Percentiles rank a stretch among this genome's conserved stretches.
These are phyloP conservation scores for Anabas testudineus DNA, from an alignment of 2,797 vertebrate species.

Conservation along the genomic window DNA sequence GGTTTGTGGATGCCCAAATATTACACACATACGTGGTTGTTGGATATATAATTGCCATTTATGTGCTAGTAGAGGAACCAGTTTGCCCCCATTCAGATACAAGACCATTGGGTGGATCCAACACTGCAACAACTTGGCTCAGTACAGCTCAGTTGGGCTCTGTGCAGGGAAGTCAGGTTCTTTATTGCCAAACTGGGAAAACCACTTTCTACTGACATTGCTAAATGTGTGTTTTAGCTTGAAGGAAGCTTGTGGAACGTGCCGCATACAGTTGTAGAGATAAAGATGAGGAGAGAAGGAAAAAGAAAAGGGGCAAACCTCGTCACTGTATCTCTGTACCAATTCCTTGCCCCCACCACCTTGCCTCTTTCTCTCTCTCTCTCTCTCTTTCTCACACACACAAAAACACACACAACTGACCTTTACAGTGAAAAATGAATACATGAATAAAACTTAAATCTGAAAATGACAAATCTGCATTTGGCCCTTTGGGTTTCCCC, in stretches of 20 bases:
- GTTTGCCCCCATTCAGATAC: background rate
- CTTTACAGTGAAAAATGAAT: conserved; percentile 79
- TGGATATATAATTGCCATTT: background rate
- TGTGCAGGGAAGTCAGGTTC: background rate
- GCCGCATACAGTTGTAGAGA: background rate
- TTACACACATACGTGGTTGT: background rate
- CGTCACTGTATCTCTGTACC: conserved; percentile 3
- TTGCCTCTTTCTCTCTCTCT: background rate
- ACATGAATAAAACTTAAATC: conserved; percentile 79
- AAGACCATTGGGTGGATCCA: background rate
- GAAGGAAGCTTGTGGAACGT: background rate
- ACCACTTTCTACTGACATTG: too few species aligned
- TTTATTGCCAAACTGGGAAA: background rate
- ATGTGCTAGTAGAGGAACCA: background rate
- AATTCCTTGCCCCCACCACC: background rate
- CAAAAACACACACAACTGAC: conserved; percentile 55
- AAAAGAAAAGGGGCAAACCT: conserved; percentile 40
- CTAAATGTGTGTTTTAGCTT: background rate
- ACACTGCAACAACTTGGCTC: background rate
- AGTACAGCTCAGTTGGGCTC: background rate
- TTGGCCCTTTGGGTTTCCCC: conserved; percentile 70
- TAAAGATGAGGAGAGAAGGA: background rate
- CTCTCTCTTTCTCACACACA: background rate
- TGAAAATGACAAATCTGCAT: conserved; percentile 82
- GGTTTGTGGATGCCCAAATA: background rate